phyloP scores from a whole-genome alignment of 2,113 vertebrate genomes.

The Vireo altiloquus region DNA sequence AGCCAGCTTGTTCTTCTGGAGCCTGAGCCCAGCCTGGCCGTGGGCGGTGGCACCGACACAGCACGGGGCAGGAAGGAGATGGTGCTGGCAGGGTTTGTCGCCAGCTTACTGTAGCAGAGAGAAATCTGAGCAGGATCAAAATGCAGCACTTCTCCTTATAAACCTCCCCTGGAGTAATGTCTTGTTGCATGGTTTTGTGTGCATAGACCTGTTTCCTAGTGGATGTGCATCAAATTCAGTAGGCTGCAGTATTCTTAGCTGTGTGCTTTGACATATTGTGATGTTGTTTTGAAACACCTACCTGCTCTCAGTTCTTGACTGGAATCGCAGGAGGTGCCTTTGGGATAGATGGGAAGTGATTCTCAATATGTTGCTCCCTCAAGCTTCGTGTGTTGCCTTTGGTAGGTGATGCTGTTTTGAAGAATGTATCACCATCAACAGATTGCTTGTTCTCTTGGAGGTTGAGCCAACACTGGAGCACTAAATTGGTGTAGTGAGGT shows the following conservation, averaged over 20 bases:
- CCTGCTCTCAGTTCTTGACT: neutral
- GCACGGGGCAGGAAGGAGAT: rapidly evolving
- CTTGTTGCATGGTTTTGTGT: neutral
- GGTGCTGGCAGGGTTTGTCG: rapidly evolving
- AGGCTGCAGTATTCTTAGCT: neutral
- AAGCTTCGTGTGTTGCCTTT: neutral
- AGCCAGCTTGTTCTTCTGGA: neutral
- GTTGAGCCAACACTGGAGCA: neutral
- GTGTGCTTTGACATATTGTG: neutral
- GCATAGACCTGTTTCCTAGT: neutral
- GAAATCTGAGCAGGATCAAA: neutral
- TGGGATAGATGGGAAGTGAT: neutral
- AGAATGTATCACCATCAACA: neutral
- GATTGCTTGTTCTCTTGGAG: neutral
- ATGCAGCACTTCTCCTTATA: neutral
- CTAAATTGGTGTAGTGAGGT: neutral
- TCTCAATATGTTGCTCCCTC: neutral
- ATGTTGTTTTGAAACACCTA: neutral
- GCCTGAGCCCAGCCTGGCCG: rapidly evolving
- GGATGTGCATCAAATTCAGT: neutral
- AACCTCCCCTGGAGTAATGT: neutral
- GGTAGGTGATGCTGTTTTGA: neutral
- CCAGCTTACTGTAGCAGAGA: neutral
- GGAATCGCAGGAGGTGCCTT: neutral
- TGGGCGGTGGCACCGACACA: rapidly evolving